Evolutionary conservation across 1,140 invertebrate genomes (phyloP).

Genomic region (silkworm (Bombyx mori)): ASM3026992v2 NC_085131.1:3998001-3998500

Average conservation of each 20-base stretch:
- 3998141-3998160: conserved; percentile 62
- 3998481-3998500: too few relatives aligned
- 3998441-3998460: too few relatives aligned
- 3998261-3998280: conserved; percentile 81
- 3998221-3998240: conserved; percentile 79
- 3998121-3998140: conserved; percentile 49
- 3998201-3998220: conserved; percentile 8
- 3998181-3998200: conserved; percentile 2
- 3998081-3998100: conserved; percentile 70
- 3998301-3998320: conserved; percentile 79
- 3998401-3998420: too few relatives aligned
- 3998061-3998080: conserved; percentile 28
- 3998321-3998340: conserved; percentile 78
- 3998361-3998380: too few relatives aligned
- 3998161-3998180: conserved; percentile 25
- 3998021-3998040: conserved; percentile 30
- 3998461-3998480: too few relatives aligned
- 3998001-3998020: conserved; percentile 29
- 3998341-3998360: not conserved
- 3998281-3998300: conserved; percentile 79
- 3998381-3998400: too few relatives aligned
- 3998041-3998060: conserved; percentile 17
- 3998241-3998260: conserved; percentile 82
- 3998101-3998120: conserved; percentile 38
- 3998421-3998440: too few relatives aligned